These are phyloP conservation scores for Eristalinus aeneus DNA, from an alignment of 2,888 invertebrate species.

Conservation along the genomic window DNA sequence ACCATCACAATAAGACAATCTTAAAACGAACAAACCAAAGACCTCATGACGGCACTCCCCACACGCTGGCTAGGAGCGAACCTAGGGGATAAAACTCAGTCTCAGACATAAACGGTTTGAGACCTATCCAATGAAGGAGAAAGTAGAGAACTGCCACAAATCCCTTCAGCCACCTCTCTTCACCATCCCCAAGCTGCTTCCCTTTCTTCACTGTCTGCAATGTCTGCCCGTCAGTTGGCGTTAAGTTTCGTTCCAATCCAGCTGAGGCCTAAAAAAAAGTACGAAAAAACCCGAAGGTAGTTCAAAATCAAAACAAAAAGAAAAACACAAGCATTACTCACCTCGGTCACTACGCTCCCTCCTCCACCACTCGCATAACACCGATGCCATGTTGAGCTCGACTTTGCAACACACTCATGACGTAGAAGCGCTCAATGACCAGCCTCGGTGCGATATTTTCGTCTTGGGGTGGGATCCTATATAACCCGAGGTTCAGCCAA, in stretches of 20 bases:
- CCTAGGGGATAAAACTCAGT: not conserved
- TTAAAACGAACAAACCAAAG: not conserved
- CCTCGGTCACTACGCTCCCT: constrained; percentile 19
- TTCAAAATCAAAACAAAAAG: constrained; percentile 37
- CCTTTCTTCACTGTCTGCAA: constrained; percentile 17
- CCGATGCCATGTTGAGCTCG: constrained; percentile 25
- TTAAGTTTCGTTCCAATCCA: constrained; percentile 31
- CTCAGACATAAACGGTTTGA: constrained; percentile 46
- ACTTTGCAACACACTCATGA: constrained; percentile 56
- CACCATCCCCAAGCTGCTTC: constrained; percentile 21
- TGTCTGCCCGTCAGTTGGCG: constrained; percentile 10
- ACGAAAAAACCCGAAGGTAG: constrained; percentile 67
- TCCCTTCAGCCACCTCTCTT: constrained; percentile 47
- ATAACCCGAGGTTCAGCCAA: constrained; percentile 59
- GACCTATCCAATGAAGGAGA: constrained; percentile 62
- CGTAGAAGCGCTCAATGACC: constrained; percentile 40
- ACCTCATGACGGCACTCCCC: constrained; percentile 15
- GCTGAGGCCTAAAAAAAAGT: constrained; percentile 46
- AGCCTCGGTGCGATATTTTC: constrained; percentile 45
- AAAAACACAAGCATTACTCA: constrained; percentile 43
- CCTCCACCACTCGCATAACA: constrained; percentile 50
- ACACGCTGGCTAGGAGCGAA: not conserved
- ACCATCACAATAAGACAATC: constrained; percentile 1
- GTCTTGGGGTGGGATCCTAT: constrained; percentile 67
- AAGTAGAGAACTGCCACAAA: constrained; percentile 42